phyloP scores from a whole-genome alignment of 2,797 vertebrate genomes.

The Epinephelus awoara region DNA sequence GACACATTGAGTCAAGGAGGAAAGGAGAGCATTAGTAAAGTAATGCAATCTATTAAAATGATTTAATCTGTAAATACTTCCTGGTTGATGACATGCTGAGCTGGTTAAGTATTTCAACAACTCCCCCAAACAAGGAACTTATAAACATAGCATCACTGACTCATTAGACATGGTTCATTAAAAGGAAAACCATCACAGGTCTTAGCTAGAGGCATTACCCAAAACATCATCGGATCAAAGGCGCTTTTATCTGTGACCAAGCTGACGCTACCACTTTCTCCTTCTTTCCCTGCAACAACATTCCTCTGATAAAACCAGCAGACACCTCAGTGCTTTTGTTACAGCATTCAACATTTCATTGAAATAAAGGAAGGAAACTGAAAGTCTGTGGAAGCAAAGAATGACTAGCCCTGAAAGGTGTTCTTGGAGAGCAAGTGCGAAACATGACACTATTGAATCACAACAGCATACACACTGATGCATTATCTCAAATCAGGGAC shows the following conservation, averaged over 20 bases:
- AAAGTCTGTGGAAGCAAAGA: slow-evolving; percentile 14
- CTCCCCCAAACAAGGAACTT: slow-evolving; percentile 39
- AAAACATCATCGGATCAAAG: slow-evolving; percentile 55
- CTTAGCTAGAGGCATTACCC: slow-evolving; percentile 32
- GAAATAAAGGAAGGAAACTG: slow-evolving; percentile 35
- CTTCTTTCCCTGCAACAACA: slow-evolving; percentile 44
- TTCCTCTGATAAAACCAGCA: slow-evolving; percentile 57
- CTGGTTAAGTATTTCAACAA: slow-evolving; percentile 37
- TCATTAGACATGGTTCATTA: slow-evolving; percentile 46
- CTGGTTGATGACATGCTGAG: slow-evolving; percentile 51
- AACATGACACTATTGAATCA: slow-evolving; percentile 1
- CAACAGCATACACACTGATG: not conserved
- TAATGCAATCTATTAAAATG: slow-evolving; percentile 14
- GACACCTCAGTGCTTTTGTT: slow-evolving; percentile 30
- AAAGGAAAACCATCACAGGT: slow-evolving; percentile 33
- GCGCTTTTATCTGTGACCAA: slow-evolving; percentile 55
- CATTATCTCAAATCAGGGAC: slow-evolving; percentile 16
- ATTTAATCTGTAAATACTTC: slow-evolving; percentile 44
- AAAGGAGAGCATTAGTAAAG: not conserved
- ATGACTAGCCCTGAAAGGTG: not conserved
- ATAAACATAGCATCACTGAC: slow-evolving; percentile 35
- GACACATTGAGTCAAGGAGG: not conserved
- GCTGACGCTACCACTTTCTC: slow-evolving; percentile 43
- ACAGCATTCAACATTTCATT: slow-evolving; percentile 14
- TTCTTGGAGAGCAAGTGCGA: not conserved